Evolutionary conservation across 2,797 vertebrate species (phyloP).

Genomic region (Pangasius krempfi): DNA sequence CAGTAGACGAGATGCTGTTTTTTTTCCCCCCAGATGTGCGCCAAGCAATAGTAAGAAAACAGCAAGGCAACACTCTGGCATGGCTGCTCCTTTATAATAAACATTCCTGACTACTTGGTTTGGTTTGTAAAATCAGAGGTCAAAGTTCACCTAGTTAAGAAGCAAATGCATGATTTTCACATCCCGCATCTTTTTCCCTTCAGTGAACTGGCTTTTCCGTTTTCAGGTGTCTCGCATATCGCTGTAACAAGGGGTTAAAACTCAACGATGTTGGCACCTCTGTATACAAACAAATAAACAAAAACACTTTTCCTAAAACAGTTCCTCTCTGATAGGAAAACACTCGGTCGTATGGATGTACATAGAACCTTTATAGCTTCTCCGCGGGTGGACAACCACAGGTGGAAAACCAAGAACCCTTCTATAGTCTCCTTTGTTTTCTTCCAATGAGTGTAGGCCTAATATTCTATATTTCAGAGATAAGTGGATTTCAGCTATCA

Average conservation of each 20-base stretch:
- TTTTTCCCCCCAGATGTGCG: neutral
- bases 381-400: neutral
- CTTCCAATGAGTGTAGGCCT: neutral
- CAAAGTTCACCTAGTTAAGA: neutral
- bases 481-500: neutral
- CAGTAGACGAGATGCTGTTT: neutral
- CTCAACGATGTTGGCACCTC: neutral
- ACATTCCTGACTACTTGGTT: neutral
- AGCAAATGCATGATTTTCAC: neutral
- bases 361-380: neutral
- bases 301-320: neutral
- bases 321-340: neutral
- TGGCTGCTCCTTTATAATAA: neutral
- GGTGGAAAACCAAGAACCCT: neutral
- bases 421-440: neutral
- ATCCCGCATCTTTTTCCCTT: neutral
- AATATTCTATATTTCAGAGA: neutral
- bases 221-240: neutral
- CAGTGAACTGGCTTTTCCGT: neutral
- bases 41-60: neutral
- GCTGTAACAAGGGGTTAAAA: neutral
- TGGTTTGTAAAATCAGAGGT: neutral
- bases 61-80: neutral
- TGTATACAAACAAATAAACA: neutral
- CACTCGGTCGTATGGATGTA: neutral